These are phyloP conservation scores for Drosophila funebris DNA, from an alignment of 1,140 invertebrate species.

Conservation along the genomic window DNA sequence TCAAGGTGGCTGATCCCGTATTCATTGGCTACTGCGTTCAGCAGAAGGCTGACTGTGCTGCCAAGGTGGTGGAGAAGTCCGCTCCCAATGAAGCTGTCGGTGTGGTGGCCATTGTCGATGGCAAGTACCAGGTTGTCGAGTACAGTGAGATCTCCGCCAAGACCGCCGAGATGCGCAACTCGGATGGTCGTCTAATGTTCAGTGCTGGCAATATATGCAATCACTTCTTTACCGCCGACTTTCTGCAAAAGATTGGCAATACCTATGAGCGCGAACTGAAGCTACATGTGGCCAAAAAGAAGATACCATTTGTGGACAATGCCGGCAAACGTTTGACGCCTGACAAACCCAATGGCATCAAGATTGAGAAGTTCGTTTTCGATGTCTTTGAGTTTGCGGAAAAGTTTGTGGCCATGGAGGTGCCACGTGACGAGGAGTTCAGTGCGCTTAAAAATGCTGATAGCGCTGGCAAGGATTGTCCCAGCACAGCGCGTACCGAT, in stretches of 20 bases:
- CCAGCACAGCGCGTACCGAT: slow-evolving; percentile 92
- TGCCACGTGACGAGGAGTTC: slow-evolving; percentile 96
- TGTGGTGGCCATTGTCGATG: slow-evolving; percentile 95
- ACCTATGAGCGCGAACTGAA: slow-evolving; percentile 90
- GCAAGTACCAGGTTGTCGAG: slow-evolving; percentile 96
- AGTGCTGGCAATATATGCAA: slow-evolving; percentile 99
- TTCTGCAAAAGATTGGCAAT: slow-evolving; percentile 89
- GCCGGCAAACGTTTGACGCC: slow-evolving; percentile 90
- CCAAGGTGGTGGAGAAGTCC: slow-evolving; percentile 97
- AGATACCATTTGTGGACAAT: slow-evolving; percentile 94
- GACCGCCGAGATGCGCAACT: slow-evolving; percentile 91
- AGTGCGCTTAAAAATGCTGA: slow-evolving; percentile 98
- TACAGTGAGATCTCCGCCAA: slow-evolving; percentile 97
- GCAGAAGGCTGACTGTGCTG: slow-evolving; percentile 96
- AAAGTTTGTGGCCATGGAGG: slow-evolving; percentile 97
- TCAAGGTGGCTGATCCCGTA: slow-evolving; percentile 98
- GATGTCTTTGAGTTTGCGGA: slow-evolving; percentile 98
- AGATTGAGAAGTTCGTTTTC: slow-evolving; percentile 99
- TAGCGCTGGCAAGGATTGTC: slow-evolving; percentile 93
- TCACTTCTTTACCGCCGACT: slow-evolving; percentile 96
- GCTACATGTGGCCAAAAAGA: slow-evolving; percentile 98
- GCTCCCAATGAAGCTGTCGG: slow-evolving; percentile 96
- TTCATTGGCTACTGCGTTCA: slow-evolving; percentile 97
- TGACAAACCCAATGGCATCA: slow-evolving; percentile 95
- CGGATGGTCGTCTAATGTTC: slow-evolving; percentile 93